Evolutionary conservation across 92 coral and sea anemone genomes (phyloP).

Genomic region (Diadumene lineata): DNA sequence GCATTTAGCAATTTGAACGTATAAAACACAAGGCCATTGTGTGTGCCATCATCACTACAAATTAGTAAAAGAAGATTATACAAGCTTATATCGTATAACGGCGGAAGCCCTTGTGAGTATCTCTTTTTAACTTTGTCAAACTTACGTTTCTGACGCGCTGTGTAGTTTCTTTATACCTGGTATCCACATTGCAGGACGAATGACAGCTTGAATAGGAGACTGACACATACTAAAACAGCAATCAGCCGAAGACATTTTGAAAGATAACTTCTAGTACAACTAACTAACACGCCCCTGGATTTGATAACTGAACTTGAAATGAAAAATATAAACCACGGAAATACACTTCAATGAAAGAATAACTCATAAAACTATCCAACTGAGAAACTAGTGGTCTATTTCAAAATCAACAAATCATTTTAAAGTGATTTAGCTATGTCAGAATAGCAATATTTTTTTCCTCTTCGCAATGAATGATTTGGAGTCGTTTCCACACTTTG

Average conservation of each 20-base stretch:
- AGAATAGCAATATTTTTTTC: not conserved
- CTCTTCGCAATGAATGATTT: not conserved
- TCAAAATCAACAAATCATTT: not conserved
- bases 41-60: not conserved
- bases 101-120: constrained; percentile 3
- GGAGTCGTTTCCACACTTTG: too few relatives aligned
- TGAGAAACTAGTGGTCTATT: too few relatives aligned
- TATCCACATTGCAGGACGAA: constrained; percentile 94
- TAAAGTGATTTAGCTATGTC: not conserved
- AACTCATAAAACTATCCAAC: not conserved
- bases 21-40: not conserved
- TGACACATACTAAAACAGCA: constrained; percentile 94
- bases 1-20: too few relatives aligned
- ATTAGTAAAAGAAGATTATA: not conserved
- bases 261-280: not conserved
- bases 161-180: constrained; percentile 84
- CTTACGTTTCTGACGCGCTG: constrained; percentile 82
- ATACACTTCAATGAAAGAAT: not conserved
- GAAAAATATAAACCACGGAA: too few relatives aligned
- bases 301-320: not conserved
- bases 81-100: not conserved
- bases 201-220: constrained; percentile 84
- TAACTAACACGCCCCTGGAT: not conserved
- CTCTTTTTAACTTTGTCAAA: not conserved
- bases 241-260: constrained; percentile 79